Percentiles rank a stretch among this genome's conserved stretches.
These are phyloP conservation scores for Formica exsecta DNA, from an alignment of 1,140 invertebrate species.

Conservation along the genomic window DNA sequence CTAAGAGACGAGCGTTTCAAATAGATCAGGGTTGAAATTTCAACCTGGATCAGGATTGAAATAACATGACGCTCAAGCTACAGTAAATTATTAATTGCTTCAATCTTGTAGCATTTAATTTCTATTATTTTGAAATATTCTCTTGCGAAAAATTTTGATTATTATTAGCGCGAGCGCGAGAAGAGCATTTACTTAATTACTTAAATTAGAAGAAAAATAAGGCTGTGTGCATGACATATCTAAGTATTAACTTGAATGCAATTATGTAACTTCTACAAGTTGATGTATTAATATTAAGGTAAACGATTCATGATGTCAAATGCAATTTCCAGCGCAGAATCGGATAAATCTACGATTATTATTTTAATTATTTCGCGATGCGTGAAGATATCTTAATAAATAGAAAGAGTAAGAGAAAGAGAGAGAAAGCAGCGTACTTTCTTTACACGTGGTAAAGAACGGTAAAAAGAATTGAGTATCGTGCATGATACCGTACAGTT, in stretches of 20 bases:
- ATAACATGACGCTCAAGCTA: conserved; percentile 39
- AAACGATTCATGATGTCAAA: conserved; percentile 31
- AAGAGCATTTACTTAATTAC: background rate
- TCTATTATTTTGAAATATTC: background rate
- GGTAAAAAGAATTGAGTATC: conserved; percentile 31
- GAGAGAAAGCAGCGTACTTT: background rate
- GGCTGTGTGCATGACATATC: background rate
- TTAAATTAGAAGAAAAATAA: background rate
- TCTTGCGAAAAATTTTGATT: background rate
- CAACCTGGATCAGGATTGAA: conserved; percentile 35
- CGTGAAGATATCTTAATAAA: conserved; percentile 31
- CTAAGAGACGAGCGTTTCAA: conserved; percentile 40
- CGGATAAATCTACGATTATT: conserved; percentile 46
- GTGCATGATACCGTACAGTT: conserved; percentile 34
- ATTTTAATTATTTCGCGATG: conserved; percentile 7
- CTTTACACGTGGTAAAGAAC: conserved; percentile 3
- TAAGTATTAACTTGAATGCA: background rate
- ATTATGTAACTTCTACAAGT: background rate
- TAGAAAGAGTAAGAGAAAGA: background rate
- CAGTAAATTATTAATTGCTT: conserved; percentile 24
- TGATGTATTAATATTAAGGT: background rate
- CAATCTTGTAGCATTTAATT: background rate
- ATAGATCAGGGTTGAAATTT: conserved; percentile 61
- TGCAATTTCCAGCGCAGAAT: conserved; percentile 10
- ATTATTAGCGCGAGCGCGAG: background rate